Percentiles rank a stretch among this genome's conserved stretches.
These are phyloP conservation scores for Capra hircus DNA, from an alignment of 2,113 vertebrate species.

Conservation along the genomic window DNA sequence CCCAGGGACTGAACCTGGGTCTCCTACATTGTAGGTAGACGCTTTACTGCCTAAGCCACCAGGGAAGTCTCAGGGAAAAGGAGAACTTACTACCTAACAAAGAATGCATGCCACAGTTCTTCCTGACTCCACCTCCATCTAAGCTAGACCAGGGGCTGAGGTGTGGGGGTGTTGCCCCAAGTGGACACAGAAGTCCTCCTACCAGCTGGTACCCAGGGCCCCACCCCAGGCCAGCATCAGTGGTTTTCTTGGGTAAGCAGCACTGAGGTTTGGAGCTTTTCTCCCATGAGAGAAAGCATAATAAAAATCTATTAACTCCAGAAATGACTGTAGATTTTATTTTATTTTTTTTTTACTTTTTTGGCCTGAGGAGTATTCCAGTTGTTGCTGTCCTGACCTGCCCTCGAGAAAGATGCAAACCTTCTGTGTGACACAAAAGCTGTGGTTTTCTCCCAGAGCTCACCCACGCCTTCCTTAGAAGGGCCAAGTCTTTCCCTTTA, in stretches of 20 bases:
- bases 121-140: background rate
- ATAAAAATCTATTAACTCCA: background rate
- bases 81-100: background rate
- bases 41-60: rapidly evolving
- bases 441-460: background rate
- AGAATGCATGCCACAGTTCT: background rate
- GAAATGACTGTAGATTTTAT: background rate
- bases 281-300: background rate
- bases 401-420: background rate
- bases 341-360: background rate
- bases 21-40: background rate
- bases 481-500: background rate
- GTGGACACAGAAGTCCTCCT: background rate
- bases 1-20: background rate
- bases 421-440: background rate
- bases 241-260: background rate
- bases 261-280: background rate
- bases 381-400: background rate
- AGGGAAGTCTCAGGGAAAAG: background rate
- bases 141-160: background rate
- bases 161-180: background rate
- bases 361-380: background rate
- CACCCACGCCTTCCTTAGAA: background rate
- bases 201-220: background rate
- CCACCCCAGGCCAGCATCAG: rapidly evolving